Percentiles rank a stretch among this genome's conserved stretches.
Evolutionary conservation across 2,797 vertebrate species (phyloP).

Genomic region (Jordanella pulchra): DNA sequence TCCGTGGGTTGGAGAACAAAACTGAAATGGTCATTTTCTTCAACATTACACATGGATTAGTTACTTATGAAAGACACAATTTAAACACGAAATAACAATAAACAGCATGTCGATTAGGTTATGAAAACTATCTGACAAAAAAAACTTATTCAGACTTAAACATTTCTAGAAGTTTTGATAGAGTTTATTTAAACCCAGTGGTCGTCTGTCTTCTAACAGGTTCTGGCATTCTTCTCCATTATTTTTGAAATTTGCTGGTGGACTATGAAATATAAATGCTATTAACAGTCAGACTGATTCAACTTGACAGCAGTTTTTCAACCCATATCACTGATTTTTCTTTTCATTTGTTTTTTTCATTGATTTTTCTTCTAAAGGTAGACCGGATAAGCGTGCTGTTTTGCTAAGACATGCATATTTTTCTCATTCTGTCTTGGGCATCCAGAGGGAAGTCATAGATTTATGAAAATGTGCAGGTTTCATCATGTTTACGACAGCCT

Average conservation of each 20-base stretch:
- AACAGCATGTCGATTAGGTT: not conserved
- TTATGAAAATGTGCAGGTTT: no score
- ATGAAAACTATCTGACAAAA: not conserved
- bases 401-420: no score
- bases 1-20: not conserved
- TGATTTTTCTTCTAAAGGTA: not conserved
- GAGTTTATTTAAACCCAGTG: not conserved
- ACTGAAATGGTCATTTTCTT: not conserved
- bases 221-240: not conserved
- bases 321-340: no score
- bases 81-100: not conserved
- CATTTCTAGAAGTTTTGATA: not conserved
- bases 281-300: no score
- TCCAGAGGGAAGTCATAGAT: no score
- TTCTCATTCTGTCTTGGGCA: no score
- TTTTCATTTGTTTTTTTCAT: not conserved
- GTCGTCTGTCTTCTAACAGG: not conserved
- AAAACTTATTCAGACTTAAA: not conserved
- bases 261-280: no score
- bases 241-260: not conserved
- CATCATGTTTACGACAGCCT: not conserved
- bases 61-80: not conserved
- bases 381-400: no score
- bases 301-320: no score
- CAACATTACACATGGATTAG: not conserved